Evolutionary conservation across 2,888 invertebrate species (phyloP), one percentile per base, ranked within the genome.

Genomic region (Eulithis testata): DNA sequence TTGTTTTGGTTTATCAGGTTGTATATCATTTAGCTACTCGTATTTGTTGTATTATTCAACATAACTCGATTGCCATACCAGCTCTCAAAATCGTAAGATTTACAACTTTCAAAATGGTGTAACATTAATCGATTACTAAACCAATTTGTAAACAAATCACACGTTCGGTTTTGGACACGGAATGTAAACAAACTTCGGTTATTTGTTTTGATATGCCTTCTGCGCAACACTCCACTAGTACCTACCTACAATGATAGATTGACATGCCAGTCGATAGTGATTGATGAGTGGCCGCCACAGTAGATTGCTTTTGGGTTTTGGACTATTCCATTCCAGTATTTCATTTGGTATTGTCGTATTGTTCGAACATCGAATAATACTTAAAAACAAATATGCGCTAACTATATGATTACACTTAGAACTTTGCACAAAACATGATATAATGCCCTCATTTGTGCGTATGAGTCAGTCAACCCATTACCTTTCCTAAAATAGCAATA

Each of bases 401-500:
- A 21, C 21, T 9, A 40, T 11, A 9, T 9, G 8, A 50, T 27
- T 12, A 11, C 11, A 9, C 40, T 8, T 54, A 14, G 11, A 51
- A 12, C 40, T 51, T 43, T 51, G 51, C 51, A 44, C 51, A 52
- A 51, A 59, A 6, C 59, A 59, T 44, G 2, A 63, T 65, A 57
- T n/a, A n/a, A n/a, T 52, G 50, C 50, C 58, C 61, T 45, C 65
- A 63, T 65, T 65, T 64, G 57, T 59, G 47, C 43, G 37, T 47
- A 59, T 68, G 69, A 63, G 66, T 59, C 59, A 63, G 59, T 79
- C 76, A 80, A 60, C 68, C 65, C 71, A 71, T 71, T 69, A 44
- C 68, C 76, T 67, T 65, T 77, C 76, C 79, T 76, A 75, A 82
- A 84, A 84, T 84, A 82, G 79, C 77, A 79, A 80, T 78, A 78